Evolutionary conservation across 2,797 vertebrate genomes (phyloP), one percentile per base, ranked within the genome.

Genomic region (Hafferia zeledoni): DNA sequence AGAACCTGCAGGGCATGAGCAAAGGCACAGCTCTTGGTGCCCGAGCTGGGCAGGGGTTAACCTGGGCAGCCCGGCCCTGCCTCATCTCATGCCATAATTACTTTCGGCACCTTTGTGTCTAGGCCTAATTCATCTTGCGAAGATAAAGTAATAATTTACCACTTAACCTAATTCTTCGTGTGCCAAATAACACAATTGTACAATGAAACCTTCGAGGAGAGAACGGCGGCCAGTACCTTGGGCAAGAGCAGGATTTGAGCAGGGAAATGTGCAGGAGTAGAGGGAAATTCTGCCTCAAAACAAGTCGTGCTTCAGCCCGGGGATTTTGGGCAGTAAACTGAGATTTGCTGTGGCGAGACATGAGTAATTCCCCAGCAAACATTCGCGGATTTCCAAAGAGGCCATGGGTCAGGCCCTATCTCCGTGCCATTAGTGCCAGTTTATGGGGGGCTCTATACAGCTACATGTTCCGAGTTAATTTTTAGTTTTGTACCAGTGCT

Each of bases 321-420:
- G 80, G 77, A 15, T 89, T 90, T 84, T 43, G 10, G 41, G 27
- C 47, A 30, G 41, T 25, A 74, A 84, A 74, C 86, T 56, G 65
- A 12, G 35, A 50, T 74, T 94, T 83, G 56, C 59, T 60, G 49
- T 52, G 83, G 37, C 57, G 60, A 85, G 83, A 86, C 8, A 0
- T 19, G 37, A 64, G 28, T 33, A 6, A 4, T 41, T 83, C 71
- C 43, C 39, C 76, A 44, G 84, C 91, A 97, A 94, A 95, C 81
- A 70, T 80, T 74, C 65, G 71, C 37, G 19, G 63, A 70, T 96
- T 97, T 90, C 87, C 57, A 68, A 80, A 95, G 76, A 93, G 89
- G 90, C 77, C 94, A 76, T 60, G 90, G 85, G 94, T 89, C 78
- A 83, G 83, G 63, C 31, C 5, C 35, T 68, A 46, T 71, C 89